phyloP scores from a whole-genome alignment of 2,797 vertebrate species.

The Sylvilagus floridanus region DNA sequence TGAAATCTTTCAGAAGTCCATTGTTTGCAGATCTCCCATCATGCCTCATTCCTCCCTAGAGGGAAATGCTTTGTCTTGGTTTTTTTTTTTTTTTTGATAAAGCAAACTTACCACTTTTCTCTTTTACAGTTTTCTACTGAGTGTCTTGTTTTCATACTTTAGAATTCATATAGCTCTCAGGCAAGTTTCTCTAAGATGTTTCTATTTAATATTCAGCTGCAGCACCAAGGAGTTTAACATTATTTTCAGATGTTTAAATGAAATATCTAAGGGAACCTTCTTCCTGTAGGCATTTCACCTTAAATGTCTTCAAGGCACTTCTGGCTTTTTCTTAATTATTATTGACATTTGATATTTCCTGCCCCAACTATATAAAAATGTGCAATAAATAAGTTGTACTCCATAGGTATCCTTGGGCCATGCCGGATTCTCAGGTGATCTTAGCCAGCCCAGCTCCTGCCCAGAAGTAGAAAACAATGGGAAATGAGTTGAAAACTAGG shows the following conservation, averaged over 20 bases:
- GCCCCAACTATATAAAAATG: slow-evolving; percentile 12
- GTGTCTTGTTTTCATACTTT: slow-evolving; percentile 79
- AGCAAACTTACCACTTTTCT: slow-evolving; percentile 69
- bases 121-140: slow-evolving; percentile 69
- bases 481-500: slow-evolving; percentile 30
- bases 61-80: slow-evolving; percentile 75
- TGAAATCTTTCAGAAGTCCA: slow-evolving; percentile 66
- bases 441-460: neutral
- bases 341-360: slow-evolving; percentile 52
- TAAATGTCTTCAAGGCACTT: slow-evolving; percentile 62
- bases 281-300: slow-evolving; percentile 67
- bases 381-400: slow-evolving; percentile 36
- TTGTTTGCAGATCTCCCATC: slow-evolving; percentile 80
- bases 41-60: slow-evolving; percentile 75
- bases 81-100: slow-evolving; percentile 79
- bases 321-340: slow-evolving; percentile 61
- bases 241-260: slow-evolving; percentile 71
- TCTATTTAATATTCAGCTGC: slow-evolving; percentile 79
- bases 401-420: slow-evolving; percentile 8
- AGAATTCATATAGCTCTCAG: slow-evolving; percentile 77
- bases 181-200: slow-evolving; percentile 79
- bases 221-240: slow-evolving; percentile 68
- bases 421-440: slow-evolving; percentile 16
- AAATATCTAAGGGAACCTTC: slow-evolving; percentile 59
- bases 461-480: neutral